Evolutionary conservation across 2,113 vertebrate genomes (phyloP).

Genomic region (Chaetorhynchus papuensis): DNA sequence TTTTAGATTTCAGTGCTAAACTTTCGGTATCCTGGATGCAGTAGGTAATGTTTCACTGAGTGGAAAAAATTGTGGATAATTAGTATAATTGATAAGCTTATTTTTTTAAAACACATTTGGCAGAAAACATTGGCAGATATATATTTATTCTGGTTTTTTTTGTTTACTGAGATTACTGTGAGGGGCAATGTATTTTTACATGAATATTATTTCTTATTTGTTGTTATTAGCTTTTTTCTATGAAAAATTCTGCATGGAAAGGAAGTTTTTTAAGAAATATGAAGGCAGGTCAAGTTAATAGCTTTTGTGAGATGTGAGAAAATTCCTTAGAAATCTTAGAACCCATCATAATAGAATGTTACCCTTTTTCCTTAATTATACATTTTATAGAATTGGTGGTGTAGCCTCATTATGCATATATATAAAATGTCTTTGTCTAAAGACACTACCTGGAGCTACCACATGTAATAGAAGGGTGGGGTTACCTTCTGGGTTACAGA

Average conservation of each 20-base stretch:
- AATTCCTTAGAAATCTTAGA: neutral
- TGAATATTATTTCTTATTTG: neutral
- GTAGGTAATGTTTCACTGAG: neutral
- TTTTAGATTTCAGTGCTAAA: slow-evolving; percentile 58
- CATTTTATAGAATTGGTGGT: neutral
- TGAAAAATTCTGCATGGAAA: neutral
- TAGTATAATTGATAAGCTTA: neutral
- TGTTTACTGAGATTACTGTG: neutral
- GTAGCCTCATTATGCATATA: neutral
- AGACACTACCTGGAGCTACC: neutral
- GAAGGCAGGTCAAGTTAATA: neutral
- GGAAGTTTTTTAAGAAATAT: neutral
- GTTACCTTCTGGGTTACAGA: neutral
- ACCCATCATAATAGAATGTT: neutral
- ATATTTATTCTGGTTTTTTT: neutral
- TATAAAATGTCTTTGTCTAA: neutral
- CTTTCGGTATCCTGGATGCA: neutral
- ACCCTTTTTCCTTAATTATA: neutral
- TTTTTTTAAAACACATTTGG: neutral
- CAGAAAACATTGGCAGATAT: neutral
- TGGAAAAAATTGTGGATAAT: neutral
- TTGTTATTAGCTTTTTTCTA: neutral
- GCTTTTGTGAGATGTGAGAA: neutral
- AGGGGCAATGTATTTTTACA: neutral
- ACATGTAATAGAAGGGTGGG: neutral